phyloP scores from a whole-genome alignment of 2,888 invertebrate genomes.

The Hydrotaea diabolus region DNA sequence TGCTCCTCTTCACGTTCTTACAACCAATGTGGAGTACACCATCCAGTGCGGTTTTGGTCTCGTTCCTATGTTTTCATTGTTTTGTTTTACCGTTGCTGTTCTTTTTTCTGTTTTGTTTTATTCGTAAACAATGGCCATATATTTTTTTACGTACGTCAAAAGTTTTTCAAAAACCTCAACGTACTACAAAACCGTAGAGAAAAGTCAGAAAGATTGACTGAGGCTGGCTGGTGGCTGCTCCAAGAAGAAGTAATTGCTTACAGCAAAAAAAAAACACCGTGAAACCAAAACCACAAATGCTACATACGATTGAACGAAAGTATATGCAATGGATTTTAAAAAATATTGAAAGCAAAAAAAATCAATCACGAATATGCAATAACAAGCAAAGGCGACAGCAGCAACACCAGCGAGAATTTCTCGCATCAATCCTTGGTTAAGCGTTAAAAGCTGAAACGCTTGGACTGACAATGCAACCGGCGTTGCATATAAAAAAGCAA shows the following conservation, averaged over 20 bases:
- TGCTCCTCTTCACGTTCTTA: constrained; percentile 7
- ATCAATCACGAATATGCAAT: no score
- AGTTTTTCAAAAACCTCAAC: constrained; percentile 14
- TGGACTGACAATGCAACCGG: constrained; percentile 49
- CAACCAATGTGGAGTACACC: constrained; percentile 16
- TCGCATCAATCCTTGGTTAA: constrained; percentile 59
- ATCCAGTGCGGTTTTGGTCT: constrained; percentile 48
- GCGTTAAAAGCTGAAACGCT: constrained; percentile 63
- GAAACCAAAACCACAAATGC: no score
- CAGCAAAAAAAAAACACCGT: no score
- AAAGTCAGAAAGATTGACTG: background rate
- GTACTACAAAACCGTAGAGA: background rate
- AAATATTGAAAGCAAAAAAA: no score
- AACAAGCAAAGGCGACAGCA: no score
- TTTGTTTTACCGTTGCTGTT: constrained; percentile 44
- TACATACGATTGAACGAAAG: no score
- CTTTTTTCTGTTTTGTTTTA: constrained; percentile 3
- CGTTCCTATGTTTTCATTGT: constrained; percentile 21
- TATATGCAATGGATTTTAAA: no score
- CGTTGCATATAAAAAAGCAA: background rate
- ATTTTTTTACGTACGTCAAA: constrained; percentile 59
- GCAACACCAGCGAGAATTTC: constrained; percentile 39
- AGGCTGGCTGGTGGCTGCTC: no score
- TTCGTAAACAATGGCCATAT: constrained; percentile 65
- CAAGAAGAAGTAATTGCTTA: no score